phyloP scores from a whole-genome alignment of 2,888 invertebrate species.

The Athalia rosae region DNA sequence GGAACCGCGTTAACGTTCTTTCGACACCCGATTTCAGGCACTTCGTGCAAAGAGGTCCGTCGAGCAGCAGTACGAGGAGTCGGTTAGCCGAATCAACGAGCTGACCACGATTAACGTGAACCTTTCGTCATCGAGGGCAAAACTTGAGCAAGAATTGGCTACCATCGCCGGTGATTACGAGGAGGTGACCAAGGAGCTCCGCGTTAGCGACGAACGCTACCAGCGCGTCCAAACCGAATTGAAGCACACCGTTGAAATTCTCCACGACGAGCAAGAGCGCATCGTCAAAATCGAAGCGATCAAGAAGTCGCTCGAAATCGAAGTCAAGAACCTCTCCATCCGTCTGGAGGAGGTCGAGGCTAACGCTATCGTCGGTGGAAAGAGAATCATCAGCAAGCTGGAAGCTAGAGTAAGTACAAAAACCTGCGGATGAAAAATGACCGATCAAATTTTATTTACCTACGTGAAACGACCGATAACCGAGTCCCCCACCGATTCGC shows the following conservation, averaged over 20 bases:
- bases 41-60: slow-evolving; percentile 93
- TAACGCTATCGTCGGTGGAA: slow-evolving; percentile 97
- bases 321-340: slow-evolving; percentile 95
- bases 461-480: neutral
- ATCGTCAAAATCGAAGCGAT: slow-evolving; percentile 97
- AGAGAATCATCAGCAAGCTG: slow-evolving; percentile 97
- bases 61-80: slow-evolving; percentile 94
- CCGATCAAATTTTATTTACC: neutral
- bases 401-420: slow-evolving; percentile 82
- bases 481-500: slow-evolving; percentile 57
- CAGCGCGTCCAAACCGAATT: slow-evolving; percentile 94
- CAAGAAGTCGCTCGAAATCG: slow-evolving; percentile 97
- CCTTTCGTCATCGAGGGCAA: slow-evolving; percentile 94
- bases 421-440: neutral
- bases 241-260: slow-evolving; percentile 94
- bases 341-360: slow-evolving; percentile 97
- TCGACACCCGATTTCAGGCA: slow-evolving; percentile 77
- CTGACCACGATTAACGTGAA: slow-evolving; percentile 96
- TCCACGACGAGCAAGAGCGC: slow-evolving; percentile 97
- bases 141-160: slow-evolving; percentile 94
- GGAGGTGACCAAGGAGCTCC: slow-evolving; percentile 96
- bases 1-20: neutral
- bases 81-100: slow-evolving; percentile 94
- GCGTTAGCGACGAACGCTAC: slow-evolving; percentile 94
- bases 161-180: slow-evolving; percentile 97